A percentile compares a stretch with the other conserved stretches of the same genome.
Evolutionary conservation across 2,113 vertebrate genomes (phyloP).

Genomic region (Spilogale gracilis): DNA sequence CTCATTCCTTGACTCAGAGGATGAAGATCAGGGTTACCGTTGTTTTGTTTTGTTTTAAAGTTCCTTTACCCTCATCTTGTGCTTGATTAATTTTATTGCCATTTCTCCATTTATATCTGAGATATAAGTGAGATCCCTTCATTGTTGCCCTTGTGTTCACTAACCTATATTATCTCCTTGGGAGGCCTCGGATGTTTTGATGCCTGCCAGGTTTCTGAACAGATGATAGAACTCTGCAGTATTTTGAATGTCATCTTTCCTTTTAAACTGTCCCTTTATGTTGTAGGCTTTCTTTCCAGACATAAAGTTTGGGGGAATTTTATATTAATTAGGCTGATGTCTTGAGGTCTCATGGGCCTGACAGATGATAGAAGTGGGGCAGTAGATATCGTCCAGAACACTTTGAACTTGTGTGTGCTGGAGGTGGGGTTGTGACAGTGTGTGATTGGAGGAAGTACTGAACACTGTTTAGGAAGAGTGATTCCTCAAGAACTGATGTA

Average conservation of each 20-base stretch:
- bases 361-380: neutral
- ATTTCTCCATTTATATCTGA: neutral
- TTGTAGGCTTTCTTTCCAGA: neutral
- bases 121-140: neutral
- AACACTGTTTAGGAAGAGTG: slow-evolving; percentile 24
- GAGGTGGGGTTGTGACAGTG: neutral
- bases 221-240: neutral
- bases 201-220: neutral
- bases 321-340: neutral
- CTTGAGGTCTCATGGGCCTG: neutral
- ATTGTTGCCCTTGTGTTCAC: neutral
- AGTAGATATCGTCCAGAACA: neutral
- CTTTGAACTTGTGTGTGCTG: neutral
- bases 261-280: neutral
- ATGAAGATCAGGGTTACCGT: neutral
- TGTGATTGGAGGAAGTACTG: neutral
- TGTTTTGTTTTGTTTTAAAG: neutral
- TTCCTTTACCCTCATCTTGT: neutral
- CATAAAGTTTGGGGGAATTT: neutral
- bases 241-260: neutral
- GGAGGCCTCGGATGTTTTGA: neutral
- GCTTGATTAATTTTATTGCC: neutral
- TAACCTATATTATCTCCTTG: neutral
- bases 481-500: slow-evolving; percentile 10
- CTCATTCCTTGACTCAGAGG: neutral